Conservation (phyloP, 2,888 invertebrate species). For the Autographa gamma region DNA sequence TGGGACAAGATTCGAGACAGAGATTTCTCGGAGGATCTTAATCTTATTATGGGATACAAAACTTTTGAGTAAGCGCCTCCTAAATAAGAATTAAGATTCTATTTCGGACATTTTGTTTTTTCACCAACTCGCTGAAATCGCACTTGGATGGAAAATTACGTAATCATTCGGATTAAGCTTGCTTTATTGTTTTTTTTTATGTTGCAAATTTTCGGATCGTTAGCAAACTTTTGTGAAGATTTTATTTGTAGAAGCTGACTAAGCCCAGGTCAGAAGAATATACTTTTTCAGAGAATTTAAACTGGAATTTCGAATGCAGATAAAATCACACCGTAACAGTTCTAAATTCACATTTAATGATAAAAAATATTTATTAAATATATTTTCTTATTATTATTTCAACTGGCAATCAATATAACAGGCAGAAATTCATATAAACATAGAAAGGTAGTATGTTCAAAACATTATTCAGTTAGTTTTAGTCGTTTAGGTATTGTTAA, state of each 20-base stretch:
- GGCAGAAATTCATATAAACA: too few relatives aligned
- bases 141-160: background rate
- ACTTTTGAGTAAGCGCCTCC: constrained; percentile 29
- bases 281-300: too few relatives aligned
- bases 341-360: too few relatives aligned
- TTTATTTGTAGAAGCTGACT: background rate
- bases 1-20: constrained; percentile 24
- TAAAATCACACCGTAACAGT: too few relatives aligned
- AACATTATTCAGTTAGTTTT: too few relatives aligned
- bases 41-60: constrained; percentile 40
- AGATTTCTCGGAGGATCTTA: constrained; percentile 23
- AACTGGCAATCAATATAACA: too few relatives aligned
- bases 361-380: too few relatives aligned
- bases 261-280: too few relatives aligned
- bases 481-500: background rate
- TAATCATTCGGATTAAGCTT: background rate
- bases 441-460: too few relatives aligned
- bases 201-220: background rate
- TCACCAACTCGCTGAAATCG: background rate
- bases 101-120: constrained; percentile 14
- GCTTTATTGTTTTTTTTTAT: constrained; percentile 7
- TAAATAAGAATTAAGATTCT: constrained; percentile 32
- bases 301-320: too few relatives aligned
- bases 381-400: too few relatives aligned
- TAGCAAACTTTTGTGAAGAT: background rate